Conservation (phyloP, 2,113 vertebrate species). For the Coreoperca whiteheadi region DNA sequence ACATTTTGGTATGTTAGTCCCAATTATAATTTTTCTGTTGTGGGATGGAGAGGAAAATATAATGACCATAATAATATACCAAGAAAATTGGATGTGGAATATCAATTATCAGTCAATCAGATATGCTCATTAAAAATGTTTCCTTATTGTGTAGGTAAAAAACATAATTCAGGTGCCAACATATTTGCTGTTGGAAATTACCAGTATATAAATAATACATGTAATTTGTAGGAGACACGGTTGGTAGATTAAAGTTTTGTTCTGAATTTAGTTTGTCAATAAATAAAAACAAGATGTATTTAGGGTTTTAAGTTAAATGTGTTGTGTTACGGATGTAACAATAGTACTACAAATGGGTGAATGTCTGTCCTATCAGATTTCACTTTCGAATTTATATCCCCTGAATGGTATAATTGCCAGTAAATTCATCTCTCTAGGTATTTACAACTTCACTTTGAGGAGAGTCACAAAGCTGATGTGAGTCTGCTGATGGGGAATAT, state of each 20-base stretch:
- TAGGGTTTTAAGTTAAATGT: background rate
- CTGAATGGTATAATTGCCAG: background rate
- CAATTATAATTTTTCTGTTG: background rate
- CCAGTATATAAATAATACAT: background rate
- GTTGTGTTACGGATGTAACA: background rate
- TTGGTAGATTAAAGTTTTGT: background rate
- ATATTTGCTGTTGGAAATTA: background rate
- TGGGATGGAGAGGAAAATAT: background rate
- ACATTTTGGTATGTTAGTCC: background rate
- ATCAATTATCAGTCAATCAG: slow-evolving; percentile 6
- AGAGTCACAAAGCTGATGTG: slow-evolving; percentile 6
- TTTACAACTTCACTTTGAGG: slow-evolving; percentile 25
- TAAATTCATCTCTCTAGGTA: background rate
- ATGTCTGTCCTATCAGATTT: background rate
- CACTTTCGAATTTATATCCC: background rate
- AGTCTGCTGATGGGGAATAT: slow-evolving; percentile 18
- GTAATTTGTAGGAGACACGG: background rate
- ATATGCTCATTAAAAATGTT: slow-evolving; percentile 12
- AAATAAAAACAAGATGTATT: slow-evolving; percentile 6
- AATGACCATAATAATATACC: background rate
- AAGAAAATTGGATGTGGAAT: slow-evolving; percentile 9
- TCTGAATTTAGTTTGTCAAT: background rate
- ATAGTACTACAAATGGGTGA: background rate
- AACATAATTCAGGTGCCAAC: background rate
- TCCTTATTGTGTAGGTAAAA: background rate